Conservation (phyloP, 2,797 vertebrate species). For the Danio jaintianensis region DNA sequence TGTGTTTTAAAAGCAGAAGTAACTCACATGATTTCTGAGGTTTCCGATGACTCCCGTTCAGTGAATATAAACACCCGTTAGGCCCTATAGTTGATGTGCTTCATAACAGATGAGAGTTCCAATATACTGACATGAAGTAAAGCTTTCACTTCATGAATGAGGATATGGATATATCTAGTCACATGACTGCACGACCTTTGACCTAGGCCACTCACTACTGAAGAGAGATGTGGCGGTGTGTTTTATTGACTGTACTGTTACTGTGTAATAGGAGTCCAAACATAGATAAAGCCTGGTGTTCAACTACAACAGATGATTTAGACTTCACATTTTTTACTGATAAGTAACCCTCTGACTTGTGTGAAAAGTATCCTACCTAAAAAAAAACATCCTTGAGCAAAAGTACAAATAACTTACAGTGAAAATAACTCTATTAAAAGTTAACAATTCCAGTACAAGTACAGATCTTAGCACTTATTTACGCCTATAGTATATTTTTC, state of each 20-base stretch:
- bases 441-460: too few relatives aligned
- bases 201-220: conserved; percentile 33
- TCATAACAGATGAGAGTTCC: background rate
- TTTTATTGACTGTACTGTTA: conserved; percentile 47
- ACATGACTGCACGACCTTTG: conserved; percentile 68
- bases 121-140: background rate
- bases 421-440: too few relatives aligned
- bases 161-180: conserved; percentile 59
- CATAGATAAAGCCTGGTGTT: conserved; percentile 38
- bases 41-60: background rate
- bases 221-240: conserved; percentile 3
- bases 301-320: conserved; percentile 7
- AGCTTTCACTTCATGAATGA: conserved; percentile 23
- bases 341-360: too few relatives aligned
- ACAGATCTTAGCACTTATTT: too few relatives aligned
- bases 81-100: background rate
- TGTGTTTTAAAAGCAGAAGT: conserved; percentile 4
- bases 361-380: too few relatives aligned
- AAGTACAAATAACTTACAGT: too few relatives aligned
- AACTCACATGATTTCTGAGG: conserved; percentile 53
- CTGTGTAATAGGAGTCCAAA: conserved; percentile 38
- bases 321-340: background rate
- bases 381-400: too few relatives aligned
- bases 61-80: background rate
- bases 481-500: too few relatives aligned